Conservation (phyloP, 2,888 invertebrate genomes). For the Chaitophorus viminalis region DNA sequence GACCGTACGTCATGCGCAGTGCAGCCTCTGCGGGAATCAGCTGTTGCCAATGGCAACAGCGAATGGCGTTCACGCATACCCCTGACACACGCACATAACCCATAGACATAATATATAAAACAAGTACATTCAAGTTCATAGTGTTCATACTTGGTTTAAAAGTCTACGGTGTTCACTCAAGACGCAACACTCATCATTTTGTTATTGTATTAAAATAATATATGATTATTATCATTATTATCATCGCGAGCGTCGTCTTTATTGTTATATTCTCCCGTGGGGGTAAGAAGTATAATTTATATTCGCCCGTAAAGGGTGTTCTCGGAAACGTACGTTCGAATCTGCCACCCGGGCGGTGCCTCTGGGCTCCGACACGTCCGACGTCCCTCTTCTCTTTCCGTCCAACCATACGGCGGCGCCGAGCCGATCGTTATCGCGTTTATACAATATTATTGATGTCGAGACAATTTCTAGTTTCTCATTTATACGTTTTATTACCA, state of each 20-base stretch:
- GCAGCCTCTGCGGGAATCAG: slow-evolving; percentile 53
- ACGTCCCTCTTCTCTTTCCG: too few species aligned
- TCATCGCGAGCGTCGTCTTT: background rate
- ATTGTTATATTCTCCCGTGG: background rate
- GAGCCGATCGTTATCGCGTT: background rate
- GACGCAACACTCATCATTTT: too few species aligned
- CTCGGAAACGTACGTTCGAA: background rate
- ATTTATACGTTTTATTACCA: too few species aligned
- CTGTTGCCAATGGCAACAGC: slow-evolving; percentile 61
- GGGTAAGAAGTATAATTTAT: background rate
- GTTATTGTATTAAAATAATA: background rate
- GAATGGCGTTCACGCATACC: slow-evolving; percentile 23
- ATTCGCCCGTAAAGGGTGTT: background rate
- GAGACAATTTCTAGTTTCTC: background rate
- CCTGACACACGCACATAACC: background rate
- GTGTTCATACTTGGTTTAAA: too few species aligned
- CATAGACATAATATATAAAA: too few species aligned
- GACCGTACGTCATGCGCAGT: slow-evolving; percentile 46
- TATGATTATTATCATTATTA: too few species aligned
- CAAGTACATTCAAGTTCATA: too few species aligned
- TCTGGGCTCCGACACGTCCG: background rate
- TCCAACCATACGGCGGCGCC: background rate
- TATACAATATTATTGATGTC: background rate
- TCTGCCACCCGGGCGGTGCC: background rate
- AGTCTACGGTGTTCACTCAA: too few species aligned